phyloP scores from a whole-genome alignment of 37 sponge, comb jelly and placozoan species.

The Petrosia ficiformis region DNA sequence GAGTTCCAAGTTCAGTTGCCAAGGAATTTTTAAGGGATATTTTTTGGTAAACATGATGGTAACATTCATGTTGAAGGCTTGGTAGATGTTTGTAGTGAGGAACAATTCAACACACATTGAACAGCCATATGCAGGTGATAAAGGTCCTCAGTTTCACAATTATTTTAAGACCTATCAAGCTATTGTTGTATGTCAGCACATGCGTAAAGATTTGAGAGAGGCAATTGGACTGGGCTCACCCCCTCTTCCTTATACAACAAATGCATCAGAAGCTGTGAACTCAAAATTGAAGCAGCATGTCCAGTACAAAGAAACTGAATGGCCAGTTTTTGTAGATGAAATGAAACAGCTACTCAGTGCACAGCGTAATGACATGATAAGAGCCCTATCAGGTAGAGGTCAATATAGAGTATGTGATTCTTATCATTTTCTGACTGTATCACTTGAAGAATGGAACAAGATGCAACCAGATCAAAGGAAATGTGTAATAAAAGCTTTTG shows the following conservation, averaged over 20 bases:
- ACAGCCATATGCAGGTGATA: neutral
- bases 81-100: constrained; percentile 19
- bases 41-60: constrained; percentile 35
- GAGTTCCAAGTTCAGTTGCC: constrained; percentile 13
- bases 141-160: neutral
- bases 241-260: constrained; percentile 14
- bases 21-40: constrained; percentile 35
- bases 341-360: constrained; percentile 12
- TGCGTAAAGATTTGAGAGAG: constrained; percentile 10
- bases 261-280: constrained; percentile 21
- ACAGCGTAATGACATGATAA: constrained; percentile 11
- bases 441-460: neutral
- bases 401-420: constrained; percentile 5
- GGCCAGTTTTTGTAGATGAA: constrained; percentile 3
- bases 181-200: constrained; percentile 6
- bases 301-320: constrained; percentile 12
- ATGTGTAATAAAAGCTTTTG: constrained; percentile 5
- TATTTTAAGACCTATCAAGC: constrained; percentile 1
- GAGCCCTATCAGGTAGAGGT: constrained; percentile 49
- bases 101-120: constrained; percentile 17
- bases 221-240: constrained; percentile 23
- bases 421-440: neutral
- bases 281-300: constrained; percentile 14
- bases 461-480: constrained; percentile 27
- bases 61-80: constrained; percentile 30